Base-by-base conservation (phyloP, 2,113 vertebrate species). In the Scortum barcoo region DNA sequence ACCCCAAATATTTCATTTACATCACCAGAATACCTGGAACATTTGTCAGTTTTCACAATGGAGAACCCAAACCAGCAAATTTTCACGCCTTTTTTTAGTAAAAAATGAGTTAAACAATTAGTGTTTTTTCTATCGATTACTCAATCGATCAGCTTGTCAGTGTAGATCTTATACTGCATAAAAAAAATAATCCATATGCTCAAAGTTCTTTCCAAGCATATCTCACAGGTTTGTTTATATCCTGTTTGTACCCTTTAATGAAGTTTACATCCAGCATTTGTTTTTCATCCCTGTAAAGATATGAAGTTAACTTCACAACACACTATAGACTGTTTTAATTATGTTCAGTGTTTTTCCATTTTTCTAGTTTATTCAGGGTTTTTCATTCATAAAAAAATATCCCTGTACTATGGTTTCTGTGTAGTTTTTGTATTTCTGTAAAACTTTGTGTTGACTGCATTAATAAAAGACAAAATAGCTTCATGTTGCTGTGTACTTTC, bases 401-500 rank as follows among this genome's bases (percentile, higher is more conserved):
- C 1, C 8, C 20, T 17, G 19, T 24, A 57, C 42, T n/a, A 26
- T n/a, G 1, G 36, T 17, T n/a, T 33, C 7, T 42, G 48, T 56
- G 11, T 38, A 50, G 44, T 63, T 44, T 57, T 46, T 38, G 14
- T n/a, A 20, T 12, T 48, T 48, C 46, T 33, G 4, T 7, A 3
- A 44, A n/a, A 16, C 24, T 33, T 22, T 5, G 3, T 46, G 12
- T 70, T 1, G 7, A 48, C 9, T 57, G 4, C 65, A 5, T 2
- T 12, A 11, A 8, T 28, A 5, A 50, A 7, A 11, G 7, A 28
- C 48, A 12, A 48, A 46, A 11, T 17, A 50, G 57, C 40, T 14
- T 46, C 19, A 17, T 6, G 40, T 48, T 38, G 54, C 63, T 44
- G 33, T 42, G n/a, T 6, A 33, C 80, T 38, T 54, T 76, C 84